Percentiles rank a stretch among this genome's conserved stretches.
These are phyloP conservation scores for Cairina moschata DNA, from an alignment of 2,113 vertebrate genomes.

Conservation along the genomic window DNA sequence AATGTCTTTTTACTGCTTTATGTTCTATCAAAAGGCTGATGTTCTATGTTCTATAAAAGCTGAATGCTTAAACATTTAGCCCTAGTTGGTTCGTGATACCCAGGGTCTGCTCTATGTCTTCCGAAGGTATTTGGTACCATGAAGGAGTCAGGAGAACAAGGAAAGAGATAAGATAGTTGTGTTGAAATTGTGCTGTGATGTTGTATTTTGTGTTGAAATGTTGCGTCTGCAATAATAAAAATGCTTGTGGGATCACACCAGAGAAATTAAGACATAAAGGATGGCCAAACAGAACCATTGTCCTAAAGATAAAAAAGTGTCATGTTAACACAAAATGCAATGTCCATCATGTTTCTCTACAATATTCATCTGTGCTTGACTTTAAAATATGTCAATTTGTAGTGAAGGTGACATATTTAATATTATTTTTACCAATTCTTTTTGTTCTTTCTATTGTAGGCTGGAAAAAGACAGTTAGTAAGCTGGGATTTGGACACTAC, in stretches of 20 bases:
- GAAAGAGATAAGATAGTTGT: background rate
- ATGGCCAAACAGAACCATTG: background rate
- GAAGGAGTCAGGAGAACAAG: background rate
- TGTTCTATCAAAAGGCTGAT: background rate
- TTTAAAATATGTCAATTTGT: background rate
- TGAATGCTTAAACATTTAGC: background rate
- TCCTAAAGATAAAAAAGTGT: background rate
- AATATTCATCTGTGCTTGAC: background rate
- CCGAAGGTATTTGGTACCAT: background rate
- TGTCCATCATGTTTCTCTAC: background rate
- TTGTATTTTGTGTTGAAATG: background rate
- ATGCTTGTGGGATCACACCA: background rate
- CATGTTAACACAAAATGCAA: background rate
- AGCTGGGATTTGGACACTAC: conserved; percentile 97
- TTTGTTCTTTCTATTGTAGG: conserved; percentile 72
- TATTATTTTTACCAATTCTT: background rate
- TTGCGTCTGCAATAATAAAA: background rate
- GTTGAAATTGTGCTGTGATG: background rate
- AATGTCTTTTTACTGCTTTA: background rate
- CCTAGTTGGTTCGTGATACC: rapidly evolving
- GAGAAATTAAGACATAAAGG: background rate
- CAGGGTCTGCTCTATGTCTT: background rate
- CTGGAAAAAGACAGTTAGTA: conserved; percentile 92
- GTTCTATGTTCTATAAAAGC: background rate
- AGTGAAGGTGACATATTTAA: background rate